Conservation (phyloP, 1,140 invertebrate genomes). For the Lysiphlebus fabarum region DNA sequence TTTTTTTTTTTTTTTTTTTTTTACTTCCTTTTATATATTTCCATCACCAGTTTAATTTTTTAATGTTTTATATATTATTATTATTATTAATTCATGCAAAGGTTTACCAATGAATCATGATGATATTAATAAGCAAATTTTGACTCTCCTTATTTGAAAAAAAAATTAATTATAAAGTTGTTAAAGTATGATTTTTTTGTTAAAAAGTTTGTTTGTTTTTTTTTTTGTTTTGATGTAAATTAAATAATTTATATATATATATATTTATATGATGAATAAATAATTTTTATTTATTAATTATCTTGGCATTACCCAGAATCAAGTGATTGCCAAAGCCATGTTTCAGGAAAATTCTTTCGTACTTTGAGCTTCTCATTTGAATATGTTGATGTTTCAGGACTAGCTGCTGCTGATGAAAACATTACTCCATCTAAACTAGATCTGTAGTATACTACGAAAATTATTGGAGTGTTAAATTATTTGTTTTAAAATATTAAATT, state of each 20-base stretch:
- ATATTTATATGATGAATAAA: constrained; percentile 28
- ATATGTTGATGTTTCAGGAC: constrained; percentile 37
- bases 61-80: constrained; percentile 3
- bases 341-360: constrained; percentile 64
- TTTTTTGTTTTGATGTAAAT: too few species aligned
- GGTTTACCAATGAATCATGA: too few species aligned
- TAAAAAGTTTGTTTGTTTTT: too few species aligned
- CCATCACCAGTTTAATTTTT: too few species aligned
- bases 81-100: neutral
- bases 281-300: constrained; percentile 5
- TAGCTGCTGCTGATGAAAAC: constrained; percentile 39
- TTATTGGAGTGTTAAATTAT: constrained; percentile 7
- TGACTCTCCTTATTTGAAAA: too few species aligned
- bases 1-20: too few species aligned
- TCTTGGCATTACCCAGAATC: constrained; percentile 56
- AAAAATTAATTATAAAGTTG: too few species aligned
- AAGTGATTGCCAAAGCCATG: constrained; percentile 63
- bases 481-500: constrained; percentile 10
- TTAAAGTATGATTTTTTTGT: too few species aligned
- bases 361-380: constrained; percentile 52
- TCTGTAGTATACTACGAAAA: constrained; percentile 57
- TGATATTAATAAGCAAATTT: too few species aligned
- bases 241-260: constrained; percentile 4
- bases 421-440: constrained; percentile 47
- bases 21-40: neutral